These are phyloP conservation scores for Drosophila mulleri DNA, from an alignment of 2,888 invertebrate genomes.

Conservation along the genomic window DNA sequence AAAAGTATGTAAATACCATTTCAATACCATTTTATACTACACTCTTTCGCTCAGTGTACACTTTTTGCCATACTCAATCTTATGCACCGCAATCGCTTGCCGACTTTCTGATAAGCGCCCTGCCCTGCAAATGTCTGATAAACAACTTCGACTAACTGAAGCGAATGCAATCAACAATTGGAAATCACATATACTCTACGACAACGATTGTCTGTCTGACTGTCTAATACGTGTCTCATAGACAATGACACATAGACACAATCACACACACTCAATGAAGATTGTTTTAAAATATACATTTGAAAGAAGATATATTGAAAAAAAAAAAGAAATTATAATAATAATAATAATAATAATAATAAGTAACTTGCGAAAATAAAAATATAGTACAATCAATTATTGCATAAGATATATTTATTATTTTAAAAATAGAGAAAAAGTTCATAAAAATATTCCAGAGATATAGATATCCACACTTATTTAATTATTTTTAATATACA, in stretches of 20 bases:
- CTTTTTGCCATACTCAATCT: background rate
- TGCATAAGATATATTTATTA: background rate
- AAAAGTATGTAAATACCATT: too few species aligned
- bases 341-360: too few species aligned
- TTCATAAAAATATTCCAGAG: too few species aligned
- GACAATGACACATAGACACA: background rate
- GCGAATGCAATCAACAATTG: background rate
- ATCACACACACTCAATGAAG: background rate
- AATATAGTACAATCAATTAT: background rate
- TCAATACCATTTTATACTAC: too few species aligned
- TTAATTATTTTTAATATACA: background rate
- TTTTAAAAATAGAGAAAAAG: too few species aligned
- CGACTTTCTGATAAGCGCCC: conserved; percentile 17
- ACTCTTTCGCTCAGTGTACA: background rate
- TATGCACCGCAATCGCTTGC: conserved; percentile 4
- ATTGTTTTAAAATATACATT: background rate
- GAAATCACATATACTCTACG: background rate
- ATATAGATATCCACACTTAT: background rate
- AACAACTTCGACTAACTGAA: background rate
- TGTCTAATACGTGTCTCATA: background rate
- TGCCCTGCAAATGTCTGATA: conserved; percentile 18
- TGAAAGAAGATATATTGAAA: background rate
- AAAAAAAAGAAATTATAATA: too few species aligned
- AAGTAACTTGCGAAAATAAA: too few species aligned
- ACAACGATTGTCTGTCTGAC: background rate